These are phyloP conservation scores for Synergus laeviventris DNA, from an alignment of 2,888 invertebrate species.

Conservation along the genomic window DNA sequence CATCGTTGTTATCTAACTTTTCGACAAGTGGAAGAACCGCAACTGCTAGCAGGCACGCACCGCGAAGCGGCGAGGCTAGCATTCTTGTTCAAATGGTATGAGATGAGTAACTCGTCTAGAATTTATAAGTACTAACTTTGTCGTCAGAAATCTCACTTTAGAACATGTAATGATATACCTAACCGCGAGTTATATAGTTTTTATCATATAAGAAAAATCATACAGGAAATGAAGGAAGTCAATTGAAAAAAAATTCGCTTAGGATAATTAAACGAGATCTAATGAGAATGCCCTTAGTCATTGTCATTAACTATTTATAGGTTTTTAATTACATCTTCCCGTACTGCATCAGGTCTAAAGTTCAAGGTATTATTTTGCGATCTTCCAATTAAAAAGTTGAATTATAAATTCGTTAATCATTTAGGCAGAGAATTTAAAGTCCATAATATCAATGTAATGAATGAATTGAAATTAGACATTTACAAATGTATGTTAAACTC, in stretches of 20 bases:
- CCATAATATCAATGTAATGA: neutral
- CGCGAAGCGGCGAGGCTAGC: neutral
- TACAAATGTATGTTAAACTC: neutral
- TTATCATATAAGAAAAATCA: too few relatives aligned
- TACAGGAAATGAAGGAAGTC: too few relatives aligned
- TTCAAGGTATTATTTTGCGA: neutral
- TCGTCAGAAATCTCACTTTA: constrained; percentile 17
- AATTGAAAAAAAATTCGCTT: neutral
- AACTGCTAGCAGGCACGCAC: constrained; percentile 20
- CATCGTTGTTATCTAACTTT: constrained; percentile 9
- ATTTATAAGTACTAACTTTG: constrained; percentile 17
- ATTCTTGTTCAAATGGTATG: constrained; percentile 3
- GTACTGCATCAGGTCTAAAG: neutral
- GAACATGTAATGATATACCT: neutral
- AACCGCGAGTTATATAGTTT: neutral
- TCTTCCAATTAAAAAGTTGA: neutral
- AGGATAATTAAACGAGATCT: too few relatives aligned
- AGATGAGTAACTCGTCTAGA: constrained; percentile 17
- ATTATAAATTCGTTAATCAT: neutral
- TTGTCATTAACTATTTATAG: too few relatives aligned
- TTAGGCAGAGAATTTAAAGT: neutral
- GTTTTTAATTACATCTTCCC: too few relatives aligned
- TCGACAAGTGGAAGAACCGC: constrained; percentile 15
- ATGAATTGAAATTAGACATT: neutral
- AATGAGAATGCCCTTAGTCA: too few relatives aligned